Evolutionary conservation across 2,888 invertebrate species (phyloP), one percentile per base, ranked within the genome.

Genomic region (Encarsia formosa): DNA sequence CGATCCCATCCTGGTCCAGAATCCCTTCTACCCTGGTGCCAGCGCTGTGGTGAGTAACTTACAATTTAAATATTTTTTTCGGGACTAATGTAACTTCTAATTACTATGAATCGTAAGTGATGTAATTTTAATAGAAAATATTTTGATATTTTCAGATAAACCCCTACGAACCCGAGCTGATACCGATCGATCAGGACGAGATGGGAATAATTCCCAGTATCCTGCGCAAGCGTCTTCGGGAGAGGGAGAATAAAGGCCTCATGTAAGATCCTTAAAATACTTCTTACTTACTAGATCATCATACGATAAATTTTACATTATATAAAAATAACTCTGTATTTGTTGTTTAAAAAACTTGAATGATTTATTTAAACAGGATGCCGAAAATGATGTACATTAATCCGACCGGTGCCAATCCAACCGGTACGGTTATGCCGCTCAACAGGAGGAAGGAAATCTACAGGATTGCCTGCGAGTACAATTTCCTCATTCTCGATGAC

Each of bases 401-500:
- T 57, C 87, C 90, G 0, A 88, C 86, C 11, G 88, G 86, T 1
- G 81, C 81, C 22, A 91, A 91, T 67, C 90, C 90, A 1, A 84
- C 85, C 0, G 90, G 90, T 1, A 79, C 81, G 0, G 83, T 86
- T 0, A 75, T 88, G 48, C 77, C 86, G 0, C 75, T 81, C 38
- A 79, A 82, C 15, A 78, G 89, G 57, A 80, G 85, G 53, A 77
- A 80, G 56, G 80, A 82, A 71, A 83, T 91, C 37, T 90, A 91
- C 66, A 77, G 81, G 59, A 77, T 90, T 56, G 87, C 88, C 39
- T 86, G 86, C 71, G 78, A 82, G 68, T 88, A 86, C 69, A 83
- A 90, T 73, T 81, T 91, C 29, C 65, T 91, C 8, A 88, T 91
- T 46, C 64, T 91, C 6, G 91, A 91, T 68, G 91, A 91, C 64